Evolutionary conservation across 2,113 vertebrate genomes (phyloP).

Genomic region (Raja brachyura): DNA sequence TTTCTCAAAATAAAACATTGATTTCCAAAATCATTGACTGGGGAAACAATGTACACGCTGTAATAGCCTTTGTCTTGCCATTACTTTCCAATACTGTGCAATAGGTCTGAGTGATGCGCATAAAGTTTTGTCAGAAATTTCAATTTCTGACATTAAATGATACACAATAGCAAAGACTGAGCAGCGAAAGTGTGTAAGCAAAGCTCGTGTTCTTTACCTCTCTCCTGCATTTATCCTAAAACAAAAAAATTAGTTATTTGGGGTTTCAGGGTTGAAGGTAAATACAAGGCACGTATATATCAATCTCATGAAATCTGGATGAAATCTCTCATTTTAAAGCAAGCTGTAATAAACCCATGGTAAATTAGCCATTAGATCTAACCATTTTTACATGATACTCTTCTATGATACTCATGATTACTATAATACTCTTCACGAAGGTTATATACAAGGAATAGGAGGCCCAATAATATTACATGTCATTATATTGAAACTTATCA

Average conservation of each 20-base stretch:
- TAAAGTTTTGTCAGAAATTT: slow-evolving; percentile 9
- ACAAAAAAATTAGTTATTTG: background rate
- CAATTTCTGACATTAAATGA: slow-evolving; percentile 10
- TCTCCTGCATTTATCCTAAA: background rate
- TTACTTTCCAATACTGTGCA: background rate
- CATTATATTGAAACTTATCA: background rate
- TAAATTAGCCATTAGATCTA: background rate
- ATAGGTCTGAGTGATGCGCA: background rate
- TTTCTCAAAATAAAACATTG: background rate
- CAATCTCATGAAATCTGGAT: background rate
- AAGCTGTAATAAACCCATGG: background rate
- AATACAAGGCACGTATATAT: no score
- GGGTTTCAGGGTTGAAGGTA: background rate
- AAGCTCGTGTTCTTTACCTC: background rate
- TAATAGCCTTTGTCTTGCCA: background rate
- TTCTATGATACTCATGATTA: no score
- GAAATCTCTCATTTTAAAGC: background rate
- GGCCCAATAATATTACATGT: background rate
- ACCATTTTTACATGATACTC: background rate
- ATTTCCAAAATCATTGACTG: slow-evolving; percentile 31
- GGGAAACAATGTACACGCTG: background rate
- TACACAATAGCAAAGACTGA: background rate
- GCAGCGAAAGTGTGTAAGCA: background rate
- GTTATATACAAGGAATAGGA: no score
- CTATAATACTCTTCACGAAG: no score